These are phyloP conservation scores for Polyergus mexicanus DNA, from an alignment of 1,140 invertebrate species.

Conservation along the genomic window DNA sequence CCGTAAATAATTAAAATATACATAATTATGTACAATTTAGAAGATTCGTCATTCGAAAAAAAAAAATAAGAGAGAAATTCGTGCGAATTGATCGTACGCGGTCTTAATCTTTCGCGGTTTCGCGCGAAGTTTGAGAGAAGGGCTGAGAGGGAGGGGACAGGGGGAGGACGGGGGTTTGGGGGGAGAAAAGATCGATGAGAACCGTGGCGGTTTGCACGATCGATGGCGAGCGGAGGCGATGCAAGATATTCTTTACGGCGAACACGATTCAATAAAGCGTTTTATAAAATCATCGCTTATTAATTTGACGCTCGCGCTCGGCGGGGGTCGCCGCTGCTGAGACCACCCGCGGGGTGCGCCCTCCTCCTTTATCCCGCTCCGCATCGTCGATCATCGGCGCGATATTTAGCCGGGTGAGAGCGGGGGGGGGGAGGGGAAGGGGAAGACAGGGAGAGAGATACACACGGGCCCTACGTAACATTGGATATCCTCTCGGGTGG, in stretches of 20 bases:
- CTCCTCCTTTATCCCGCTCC: conserved; percentile 74
- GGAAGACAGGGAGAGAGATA: neutral
- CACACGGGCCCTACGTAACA: conserved; percentile 4
- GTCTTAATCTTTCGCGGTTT: neutral
- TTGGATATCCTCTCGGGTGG: conserved; percentile 32
- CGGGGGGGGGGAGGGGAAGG: too few species aligned
- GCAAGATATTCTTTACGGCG: conserved; percentile 79
- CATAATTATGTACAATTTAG: neutral
- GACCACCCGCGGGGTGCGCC: conserved; percentile 74
- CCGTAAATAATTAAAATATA: neutral
- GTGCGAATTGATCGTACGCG: too few species aligned
- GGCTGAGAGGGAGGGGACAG: neutral
- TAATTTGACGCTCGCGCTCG: conserved; percentile 84
- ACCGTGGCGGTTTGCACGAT: conserved; percentile 57
- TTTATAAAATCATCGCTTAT: conserved; percentile 86
- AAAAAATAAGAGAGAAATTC: too few species aligned
- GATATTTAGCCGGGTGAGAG: conserved; percentile 63
- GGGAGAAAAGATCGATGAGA: conserved; percentile 3
- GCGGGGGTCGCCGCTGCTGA: conserved; percentile 81
- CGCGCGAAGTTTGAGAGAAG: neutral
- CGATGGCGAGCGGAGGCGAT: conserved; percentile 74
- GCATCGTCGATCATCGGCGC: conserved; percentile 76
- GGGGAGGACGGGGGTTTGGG: too few species aligned
- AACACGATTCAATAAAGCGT: conserved; percentile 84
- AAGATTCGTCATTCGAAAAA: neutral